phyloP scores from a whole-genome alignment of 2,797 vertebrate species.

The Tokudaia tokunoshimensis region DNA sequence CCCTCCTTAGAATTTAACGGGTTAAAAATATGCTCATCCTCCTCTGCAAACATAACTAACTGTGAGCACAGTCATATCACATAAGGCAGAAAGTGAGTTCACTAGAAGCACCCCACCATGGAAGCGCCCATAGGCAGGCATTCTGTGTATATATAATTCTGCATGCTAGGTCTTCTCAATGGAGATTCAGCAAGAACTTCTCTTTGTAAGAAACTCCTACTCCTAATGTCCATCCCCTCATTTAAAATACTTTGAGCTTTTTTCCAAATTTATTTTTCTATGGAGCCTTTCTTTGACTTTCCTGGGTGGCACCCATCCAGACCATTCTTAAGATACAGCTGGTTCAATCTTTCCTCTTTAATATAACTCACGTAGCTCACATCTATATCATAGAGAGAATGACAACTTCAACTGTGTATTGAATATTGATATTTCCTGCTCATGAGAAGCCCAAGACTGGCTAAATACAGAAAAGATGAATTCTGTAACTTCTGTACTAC shows the following conservation, averaged over 20 bases:
- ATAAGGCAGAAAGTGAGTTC: background rate
- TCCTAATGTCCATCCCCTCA: background rate
- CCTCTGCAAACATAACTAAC: background rate
- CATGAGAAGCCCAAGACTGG: constrained; percentile 3
- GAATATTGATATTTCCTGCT: background rate
- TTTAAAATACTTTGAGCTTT: background rate
- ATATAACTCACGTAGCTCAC: background rate
- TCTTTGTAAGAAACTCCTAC: background rate
- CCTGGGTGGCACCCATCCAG: background rate
- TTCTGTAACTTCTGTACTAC: constrained; percentile 4
- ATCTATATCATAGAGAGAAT: background rate
- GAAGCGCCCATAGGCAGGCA: background rate
- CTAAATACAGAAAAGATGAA: background rate
- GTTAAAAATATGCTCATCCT: background rate
- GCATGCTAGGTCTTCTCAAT: background rate
- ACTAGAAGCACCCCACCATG: background rate
- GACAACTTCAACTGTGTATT: background rate
- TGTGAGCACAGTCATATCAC: background rate
- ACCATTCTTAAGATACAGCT: background rate
- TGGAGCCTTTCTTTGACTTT: constrained; percentile 6
- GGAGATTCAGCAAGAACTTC: background rate
- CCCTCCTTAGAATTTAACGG: background rate
- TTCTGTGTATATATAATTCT: background rate
- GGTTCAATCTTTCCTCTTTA: constrained; percentile 8
- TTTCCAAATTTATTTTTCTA: constrained; percentile 23